Evolutionary conservation across 2,113 vertebrate species (phyloP), one percentile per base, ranked within the genome.

Genomic region (Chaetodon trifascialis): DNA sequence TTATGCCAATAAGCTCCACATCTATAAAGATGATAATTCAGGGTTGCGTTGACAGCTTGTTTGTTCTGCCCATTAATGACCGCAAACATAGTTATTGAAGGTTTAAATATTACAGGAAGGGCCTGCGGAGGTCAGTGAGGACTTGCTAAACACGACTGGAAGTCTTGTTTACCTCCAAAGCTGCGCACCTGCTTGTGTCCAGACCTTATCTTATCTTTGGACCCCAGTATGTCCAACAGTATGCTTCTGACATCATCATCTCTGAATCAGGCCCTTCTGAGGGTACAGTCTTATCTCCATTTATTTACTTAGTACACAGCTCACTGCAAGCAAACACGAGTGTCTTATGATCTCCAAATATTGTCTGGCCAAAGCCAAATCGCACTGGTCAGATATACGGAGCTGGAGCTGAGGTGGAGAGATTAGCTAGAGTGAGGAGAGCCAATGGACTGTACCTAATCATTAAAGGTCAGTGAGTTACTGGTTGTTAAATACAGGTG

Each of bases 141-240:
- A 17, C 59, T 79, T 23, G 38, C 36, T 72, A n/a, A 63, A 44
- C 38, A 52, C 11, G 17, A 44, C 34, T 30, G 12, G 19, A 46
- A 55, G 52, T 56, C 40, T 30, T 73, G 42, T 67, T 73, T 66
- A 58, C 62, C 60, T 66, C 16, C 30, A 47, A 38, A 36, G 58
- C 52, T n/a, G n/a, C 34, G 9, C n/a, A 72, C 46, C 55, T 58
- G 30, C 66, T 65, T 44, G 15, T 54, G 23, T 46, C 68, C 9
- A 58, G 74, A 30, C 34, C 38, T 69, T 74, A 80, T 15, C 54
- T 77, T 54, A 73, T 83, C 60, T 73, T 14, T 14, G 5, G 14
- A 59, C 60, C 4, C 30, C 76, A 75, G 44, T 15, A 0, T 70
- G 30, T 66, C 77, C 19, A 34, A 56, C 30, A 51, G 51, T 65